Conservation (phyloP, 2,113 vertebrate genomes). For the Python bivittatus region DNA sequence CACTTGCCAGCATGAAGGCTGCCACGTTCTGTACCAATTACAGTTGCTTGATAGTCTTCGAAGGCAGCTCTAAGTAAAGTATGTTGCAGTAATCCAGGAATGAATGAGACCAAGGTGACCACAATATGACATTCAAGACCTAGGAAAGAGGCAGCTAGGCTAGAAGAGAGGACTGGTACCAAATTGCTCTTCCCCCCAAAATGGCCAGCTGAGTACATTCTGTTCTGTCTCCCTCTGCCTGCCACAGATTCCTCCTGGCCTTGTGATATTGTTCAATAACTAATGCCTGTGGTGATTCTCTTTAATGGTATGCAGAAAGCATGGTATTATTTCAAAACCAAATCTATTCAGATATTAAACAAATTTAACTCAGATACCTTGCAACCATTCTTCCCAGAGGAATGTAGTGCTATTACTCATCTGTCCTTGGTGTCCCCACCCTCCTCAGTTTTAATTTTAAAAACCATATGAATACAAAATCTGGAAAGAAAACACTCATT, state of each 20-base stretch:
- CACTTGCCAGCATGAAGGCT: no score
- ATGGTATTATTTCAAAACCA: slow-evolving; percentile 29
- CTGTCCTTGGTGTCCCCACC: slow-evolving; percentile 9
- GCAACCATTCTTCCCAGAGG: slow-evolving; percentile 21
- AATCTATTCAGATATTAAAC: slow-evolving; percentile 17
- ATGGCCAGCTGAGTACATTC: background rate
- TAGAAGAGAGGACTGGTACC: background rate
- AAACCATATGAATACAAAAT: slow-evolving; percentile 24
- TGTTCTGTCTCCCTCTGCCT: background rate
- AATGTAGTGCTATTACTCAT: slow-evolving; percentile 33
- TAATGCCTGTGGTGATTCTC: background rate
- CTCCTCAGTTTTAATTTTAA: slow-evolving; percentile 41
- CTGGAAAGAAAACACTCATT: slow-evolving; percentile 19
- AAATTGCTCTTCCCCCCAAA: background rate
- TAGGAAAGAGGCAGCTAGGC: background rate
- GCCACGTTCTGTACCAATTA: background rate
- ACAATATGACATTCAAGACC: background rate
- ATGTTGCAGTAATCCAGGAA: background rate
- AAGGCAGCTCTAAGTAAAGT: background rate
- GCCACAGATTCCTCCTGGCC: background rate
- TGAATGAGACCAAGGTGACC: background rate
- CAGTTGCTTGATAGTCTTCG: background rate
- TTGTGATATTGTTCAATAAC: background rate
- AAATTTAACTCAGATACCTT: background rate
- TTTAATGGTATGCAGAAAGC: background rate